phyloP scores from a whole-genome alignment of 2,113 vertebrate species.

The Columbina picui region DNA sequence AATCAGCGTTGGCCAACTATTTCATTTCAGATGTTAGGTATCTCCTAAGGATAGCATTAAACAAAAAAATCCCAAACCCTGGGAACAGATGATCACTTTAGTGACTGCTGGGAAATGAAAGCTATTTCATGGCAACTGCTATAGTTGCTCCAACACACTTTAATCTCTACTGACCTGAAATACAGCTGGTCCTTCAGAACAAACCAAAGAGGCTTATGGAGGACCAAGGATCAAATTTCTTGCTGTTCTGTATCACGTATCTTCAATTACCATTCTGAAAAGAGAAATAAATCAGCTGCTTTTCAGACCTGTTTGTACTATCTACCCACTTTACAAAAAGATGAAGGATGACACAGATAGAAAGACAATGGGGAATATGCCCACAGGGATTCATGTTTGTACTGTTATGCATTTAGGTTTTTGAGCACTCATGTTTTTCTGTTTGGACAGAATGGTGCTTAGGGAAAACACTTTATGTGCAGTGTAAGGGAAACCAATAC shows the following conservation, averaged over 20 bases:
- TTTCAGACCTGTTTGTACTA: slow-evolving; percentile 6
- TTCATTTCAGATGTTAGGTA: not conserved
- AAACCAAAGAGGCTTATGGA: slow-evolving; percentile 4
- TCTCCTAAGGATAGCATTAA: not conserved
- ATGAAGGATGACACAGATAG: slow-evolving; percentile 19
- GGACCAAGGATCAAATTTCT: slow-evolving; percentile 26
- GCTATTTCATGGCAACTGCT: not conserved
- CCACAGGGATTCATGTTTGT: not conserved
- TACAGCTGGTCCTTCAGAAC: not conserved
- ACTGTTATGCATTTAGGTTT: not conserved
- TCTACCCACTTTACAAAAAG: not conserved
- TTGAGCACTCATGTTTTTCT: not conserved
- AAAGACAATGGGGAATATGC: not conserved
- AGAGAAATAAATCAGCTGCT: slow-evolving; percentile 29
- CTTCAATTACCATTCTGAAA: not conserved
- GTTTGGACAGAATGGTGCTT: not conserved
- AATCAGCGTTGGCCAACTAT: not conserved
- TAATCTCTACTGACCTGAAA: slow-evolving; percentile 21
- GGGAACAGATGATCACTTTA: slow-evolving; percentile 1
- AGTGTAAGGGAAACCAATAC: not conserved
- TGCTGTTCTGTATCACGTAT: slow-evolving; percentile 13
- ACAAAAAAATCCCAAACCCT: not conserved
- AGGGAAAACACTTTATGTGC: not conserved
- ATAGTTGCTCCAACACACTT: not conserved
- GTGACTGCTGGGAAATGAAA: slow-evolving; percentile 11